A percentile compares a stretch with the other conserved stretches of the same genome.
Evolutionary conservation across 1,140 invertebrate species (phyloP).

Genomic region (Globodera rostochiensis): DNA sequence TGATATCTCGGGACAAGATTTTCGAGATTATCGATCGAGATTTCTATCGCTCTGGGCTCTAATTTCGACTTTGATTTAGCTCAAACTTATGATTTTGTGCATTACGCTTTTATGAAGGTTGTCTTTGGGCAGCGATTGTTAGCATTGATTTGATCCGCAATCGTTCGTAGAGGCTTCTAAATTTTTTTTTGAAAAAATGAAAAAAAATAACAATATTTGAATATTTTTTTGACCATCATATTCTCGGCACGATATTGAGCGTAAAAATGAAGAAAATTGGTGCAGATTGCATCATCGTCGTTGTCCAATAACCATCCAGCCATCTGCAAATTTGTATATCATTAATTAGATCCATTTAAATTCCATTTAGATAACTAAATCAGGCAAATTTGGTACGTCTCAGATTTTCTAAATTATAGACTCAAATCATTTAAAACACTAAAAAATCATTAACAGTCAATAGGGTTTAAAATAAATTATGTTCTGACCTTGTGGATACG

Average conservation of each 20-base stretch:
- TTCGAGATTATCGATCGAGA: too few relatives aligned
- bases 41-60: too few relatives aligned
- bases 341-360: too few relatives aligned
- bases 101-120: constrained; percentile 46
- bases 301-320: constrained; percentile 52
- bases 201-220: neutral
- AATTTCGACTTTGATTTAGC: too few relatives aligned
- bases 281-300: constrained; percentile 22
- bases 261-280: constrained; percentile 46
- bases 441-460: too few relatives aligned
- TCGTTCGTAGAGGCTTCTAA: constrained; percentile 30
- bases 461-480: neutral
- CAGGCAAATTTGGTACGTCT: too few relatives aligned
- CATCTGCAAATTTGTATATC: constrained; percentile 27
- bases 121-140: constrained; percentile 36
- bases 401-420: too few relatives aligned
- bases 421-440: too few relatives aligned
- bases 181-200: neutral
- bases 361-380: too few relatives aligned
- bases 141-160: constrained; percentile 50
- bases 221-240: constrained; percentile 34
- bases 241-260: constrained; percentile 50
- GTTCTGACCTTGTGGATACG: constrained; percentile 27
- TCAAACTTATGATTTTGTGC: neutral
- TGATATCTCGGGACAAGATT: too few relatives aligned